A percentile compares a stretch with the other conserved stretches of the same genome.
Conservation (phyloP, 2,113 vertebrate species). For the Myotis yumanensis region DNA sequence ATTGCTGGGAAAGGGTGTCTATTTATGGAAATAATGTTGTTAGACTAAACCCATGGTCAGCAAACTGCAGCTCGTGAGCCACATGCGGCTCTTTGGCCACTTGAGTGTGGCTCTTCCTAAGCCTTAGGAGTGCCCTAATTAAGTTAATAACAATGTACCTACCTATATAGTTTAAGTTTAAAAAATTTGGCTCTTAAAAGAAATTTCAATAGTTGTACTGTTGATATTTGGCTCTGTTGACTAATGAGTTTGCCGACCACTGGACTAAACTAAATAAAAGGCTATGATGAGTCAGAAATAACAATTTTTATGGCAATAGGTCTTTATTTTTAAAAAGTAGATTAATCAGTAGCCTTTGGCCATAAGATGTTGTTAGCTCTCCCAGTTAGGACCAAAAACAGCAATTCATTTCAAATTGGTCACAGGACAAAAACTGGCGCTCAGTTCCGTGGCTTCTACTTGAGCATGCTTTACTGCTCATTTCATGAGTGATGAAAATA, state of each 20-base stretch:
- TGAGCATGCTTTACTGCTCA: slow-evolving; percentile 1
- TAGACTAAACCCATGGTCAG: background rate
- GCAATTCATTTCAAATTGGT: slow-evolving; percentile 34
- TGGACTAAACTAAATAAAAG: background rate
- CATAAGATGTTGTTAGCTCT: slow-evolving; percentile 18
- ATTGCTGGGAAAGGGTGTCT: background rate
- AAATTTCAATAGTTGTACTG: too few relatives aligned
- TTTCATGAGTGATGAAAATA: slow-evolving; percentile 65
- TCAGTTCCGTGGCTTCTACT: background rate
- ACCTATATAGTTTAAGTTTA: too few relatives aligned
- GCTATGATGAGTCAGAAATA: slow-evolving; percentile 27
- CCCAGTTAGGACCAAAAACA: background rate
- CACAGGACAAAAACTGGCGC: background rate
- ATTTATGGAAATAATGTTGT: slow-evolving; percentile 29
- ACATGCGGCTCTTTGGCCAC: too few relatives aligned
- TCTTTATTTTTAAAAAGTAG: background rate
- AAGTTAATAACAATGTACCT: too few relatives aligned
- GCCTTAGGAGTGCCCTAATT: too few relatives aligned
- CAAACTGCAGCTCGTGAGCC: too few relatives aligned
- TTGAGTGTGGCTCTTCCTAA: too few relatives aligned
- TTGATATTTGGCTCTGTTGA: too few relatives aligned
- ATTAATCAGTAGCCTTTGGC: slow-evolving; percentile 30
- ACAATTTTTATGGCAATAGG: background rate
- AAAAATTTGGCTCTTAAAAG: too few relatives aligned
- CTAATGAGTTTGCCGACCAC: too few relatives aligned